These are phyloP conservation scores for Sepioteuthis lessoniana DNA, from an alignment of 2,888 invertebrate species.

Conservation along the genomic window DNA sequence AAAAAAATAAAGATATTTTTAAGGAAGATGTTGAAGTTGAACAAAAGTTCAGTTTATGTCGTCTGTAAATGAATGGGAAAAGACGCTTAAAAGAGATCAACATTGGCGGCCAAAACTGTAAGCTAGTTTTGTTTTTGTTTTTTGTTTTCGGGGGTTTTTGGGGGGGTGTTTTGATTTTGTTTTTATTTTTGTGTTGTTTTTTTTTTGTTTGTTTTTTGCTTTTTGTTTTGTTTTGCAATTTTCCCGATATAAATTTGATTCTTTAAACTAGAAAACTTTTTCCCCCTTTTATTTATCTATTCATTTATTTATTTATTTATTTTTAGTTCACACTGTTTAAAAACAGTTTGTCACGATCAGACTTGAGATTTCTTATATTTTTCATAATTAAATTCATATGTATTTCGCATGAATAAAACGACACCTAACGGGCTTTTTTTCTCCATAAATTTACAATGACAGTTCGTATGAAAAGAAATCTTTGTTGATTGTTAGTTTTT, in stretches of 20 bases:
- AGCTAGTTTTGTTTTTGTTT: not conserved
- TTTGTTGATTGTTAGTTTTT: not conserved
- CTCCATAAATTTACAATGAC: not conserved
- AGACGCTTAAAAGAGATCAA: not conserved
- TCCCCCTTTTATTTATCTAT: no score
- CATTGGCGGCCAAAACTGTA: no score
- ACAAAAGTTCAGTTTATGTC: not conserved
- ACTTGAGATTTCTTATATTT: slow-evolving; percentile 2
- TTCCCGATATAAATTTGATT: not conserved
- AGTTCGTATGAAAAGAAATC: not conserved
- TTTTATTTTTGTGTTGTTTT: no score
- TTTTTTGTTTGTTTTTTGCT: no score
- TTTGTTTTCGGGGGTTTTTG: not conserved
- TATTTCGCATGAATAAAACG: not conserved
- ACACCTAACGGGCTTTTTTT: not conserved
- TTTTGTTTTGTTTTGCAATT: no score
- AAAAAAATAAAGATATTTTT: no score
- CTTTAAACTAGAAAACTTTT: not conserved
- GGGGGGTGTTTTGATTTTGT: not conserved
- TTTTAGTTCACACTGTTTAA: not conserved
- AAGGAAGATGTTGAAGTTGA: not conserved
- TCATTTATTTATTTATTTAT: no score
- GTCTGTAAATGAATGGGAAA: not conserved
- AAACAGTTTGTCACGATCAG: not conserved
- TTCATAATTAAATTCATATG: not conserved